Conservation (phyloP, 2,888 invertebrate genomes). For the Cephus nigrinus region DNA sequence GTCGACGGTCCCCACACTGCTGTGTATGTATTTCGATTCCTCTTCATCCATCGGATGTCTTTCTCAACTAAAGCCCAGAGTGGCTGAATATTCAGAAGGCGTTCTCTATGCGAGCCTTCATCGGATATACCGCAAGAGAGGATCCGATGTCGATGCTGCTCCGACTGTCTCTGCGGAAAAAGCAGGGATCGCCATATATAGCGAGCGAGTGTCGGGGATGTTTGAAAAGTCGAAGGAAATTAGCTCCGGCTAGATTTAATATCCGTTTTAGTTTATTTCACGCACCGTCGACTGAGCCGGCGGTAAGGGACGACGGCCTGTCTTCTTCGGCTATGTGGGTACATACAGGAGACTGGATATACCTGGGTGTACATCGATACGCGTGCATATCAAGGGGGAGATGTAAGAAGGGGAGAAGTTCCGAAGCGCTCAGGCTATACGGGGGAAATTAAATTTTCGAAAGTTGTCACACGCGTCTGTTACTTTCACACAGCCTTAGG, state of each 20-base stretch:
- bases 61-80: conserved; percentile 12
- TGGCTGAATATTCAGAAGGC: conserved; percentile 53
- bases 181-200: neutral
- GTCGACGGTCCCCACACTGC: conserved; percentile 8
- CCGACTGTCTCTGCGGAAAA: neutral
- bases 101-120: conserved; percentile 1
- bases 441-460: conserved; percentile 40
- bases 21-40: conserved; percentile 16
- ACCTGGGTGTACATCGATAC: neutral
- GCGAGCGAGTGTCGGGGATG: neutral
- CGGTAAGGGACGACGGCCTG: neutral
- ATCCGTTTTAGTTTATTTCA: conserved; percentile 58
- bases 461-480: neutral
- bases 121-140: conserved; percentile 11
- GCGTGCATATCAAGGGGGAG: neutral
- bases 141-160: neutral
- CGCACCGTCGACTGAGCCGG: conserved; percentile 10
- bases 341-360: neutral
- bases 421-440: conserved; percentile 40
- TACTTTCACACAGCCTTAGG: neutral
- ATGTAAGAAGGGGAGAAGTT: conserved; percentile 33
- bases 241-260: conserved; percentile 56
- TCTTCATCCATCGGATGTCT: conserved; percentile 3
- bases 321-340: neutral
- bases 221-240: conserved; percentile 49